phyloP scores from a whole-genome alignment of 2,888 invertebrate species.

The Baronia brevicornis region DNA sequence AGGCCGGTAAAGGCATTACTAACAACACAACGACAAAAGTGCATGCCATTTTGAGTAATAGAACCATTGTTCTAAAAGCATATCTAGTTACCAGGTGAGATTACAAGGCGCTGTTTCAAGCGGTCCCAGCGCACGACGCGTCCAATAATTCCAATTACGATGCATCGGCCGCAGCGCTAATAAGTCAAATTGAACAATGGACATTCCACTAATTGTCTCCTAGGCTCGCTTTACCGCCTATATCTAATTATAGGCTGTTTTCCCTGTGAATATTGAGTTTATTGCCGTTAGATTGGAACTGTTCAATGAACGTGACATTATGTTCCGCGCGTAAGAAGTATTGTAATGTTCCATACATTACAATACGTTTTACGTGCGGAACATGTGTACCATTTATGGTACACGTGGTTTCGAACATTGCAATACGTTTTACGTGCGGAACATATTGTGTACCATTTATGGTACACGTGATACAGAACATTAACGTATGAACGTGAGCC shows the following conservation, averaged over 20 bases:
- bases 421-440: no score
- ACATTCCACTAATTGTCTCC: slow-evolving; percentile 45
- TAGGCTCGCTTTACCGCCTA: slow-evolving; percentile 19
- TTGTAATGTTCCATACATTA: no score
- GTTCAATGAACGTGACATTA: not conserved
- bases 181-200: slow-evolving; percentile 66
- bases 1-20: no score
- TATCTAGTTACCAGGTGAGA: slow-evolving; percentile 13
- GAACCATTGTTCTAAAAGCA: slow-evolving; percentile 14
- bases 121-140: slow-evolving; percentile 14
- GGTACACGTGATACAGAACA: no score
- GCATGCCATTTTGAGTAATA: slow-evolving; percentile 8
- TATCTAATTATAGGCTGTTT: slow-evolving; percentile 17
- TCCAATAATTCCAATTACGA: slow-evolving; percentile 58
- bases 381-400: no score
- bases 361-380: no score
- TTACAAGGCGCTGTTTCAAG: slow-evolving; percentile 11
- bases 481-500: no score
- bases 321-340: no score
- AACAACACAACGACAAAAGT: no score
- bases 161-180: slow-evolving; percentile 40
- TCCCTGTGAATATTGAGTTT: slow-evolving; percentile 3
- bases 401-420: no score
- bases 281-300: slow-evolving; percentile 1
- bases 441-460: no score